Conservation (phyloP, 2,113 vertebrate species). For the Nicator chloris region DNA sequence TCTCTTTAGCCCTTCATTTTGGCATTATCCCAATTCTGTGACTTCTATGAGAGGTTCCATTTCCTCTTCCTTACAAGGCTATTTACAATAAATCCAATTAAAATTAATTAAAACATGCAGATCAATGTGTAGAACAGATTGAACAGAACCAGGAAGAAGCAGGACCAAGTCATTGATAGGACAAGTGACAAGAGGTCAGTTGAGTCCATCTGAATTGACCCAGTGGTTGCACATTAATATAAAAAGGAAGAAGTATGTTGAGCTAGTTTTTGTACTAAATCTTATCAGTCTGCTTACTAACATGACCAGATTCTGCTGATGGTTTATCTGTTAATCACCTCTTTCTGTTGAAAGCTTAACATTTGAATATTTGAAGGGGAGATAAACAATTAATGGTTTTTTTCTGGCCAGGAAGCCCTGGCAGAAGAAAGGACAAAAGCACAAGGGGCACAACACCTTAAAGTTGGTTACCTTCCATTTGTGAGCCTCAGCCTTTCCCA, state of each 20-base stretch:
- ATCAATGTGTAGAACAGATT: too few relatives aligned
- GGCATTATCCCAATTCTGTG: not conserved
- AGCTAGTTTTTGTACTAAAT: not conserved
- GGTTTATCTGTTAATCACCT: not conserved
- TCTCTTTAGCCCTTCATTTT: not conserved
- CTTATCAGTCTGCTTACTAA: not conserved
- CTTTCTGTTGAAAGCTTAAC: not conserved
- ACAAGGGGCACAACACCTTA: accelerated
- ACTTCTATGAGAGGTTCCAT: not conserved
- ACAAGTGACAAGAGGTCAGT: not conserved
- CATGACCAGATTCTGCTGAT: not conserved
- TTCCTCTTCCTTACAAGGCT: not conserved
- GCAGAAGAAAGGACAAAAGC: not conserved
- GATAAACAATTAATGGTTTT: not conserved
- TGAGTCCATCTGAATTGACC: not conserved
- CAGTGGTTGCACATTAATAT: not conserved
- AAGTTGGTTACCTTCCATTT: not conserved
- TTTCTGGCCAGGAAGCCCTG: not conserved
- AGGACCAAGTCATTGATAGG: not conserved
- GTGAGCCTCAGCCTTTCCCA: not conserved
- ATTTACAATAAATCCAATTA: not conserved
- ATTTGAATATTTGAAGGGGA: not conserved
- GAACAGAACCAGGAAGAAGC: not conserved
- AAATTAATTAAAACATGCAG: not conserved
- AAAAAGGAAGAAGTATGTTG: not conserved